phyloP scores from a whole-genome alignment of 2,888 invertebrate species.

The Athrips mouffetella region DNA sequence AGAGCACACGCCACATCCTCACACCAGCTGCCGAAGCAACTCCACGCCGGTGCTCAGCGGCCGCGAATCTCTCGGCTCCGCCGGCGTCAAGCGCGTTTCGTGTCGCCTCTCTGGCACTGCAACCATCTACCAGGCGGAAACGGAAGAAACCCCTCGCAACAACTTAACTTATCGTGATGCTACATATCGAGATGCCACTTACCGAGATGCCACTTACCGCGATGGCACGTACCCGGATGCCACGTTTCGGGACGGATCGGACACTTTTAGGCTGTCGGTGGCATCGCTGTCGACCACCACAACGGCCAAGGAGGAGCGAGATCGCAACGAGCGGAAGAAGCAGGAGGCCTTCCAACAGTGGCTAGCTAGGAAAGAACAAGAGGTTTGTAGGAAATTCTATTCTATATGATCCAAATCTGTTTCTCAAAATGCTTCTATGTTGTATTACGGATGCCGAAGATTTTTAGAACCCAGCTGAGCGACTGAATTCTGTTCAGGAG shows the following conservation, averaged over 20 bases:
- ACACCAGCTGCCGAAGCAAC: slow-evolving; percentile 61
- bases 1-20: slow-evolving; percentile 67
- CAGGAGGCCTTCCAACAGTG: slow-evolving; percentile 65
- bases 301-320: slow-evolving; percentile 67
- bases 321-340: slow-evolving; percentile 57
- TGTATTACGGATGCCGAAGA: no score
- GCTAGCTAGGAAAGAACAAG: slow-evolving; percentile 65
- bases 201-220: slow-evolving; percentile 33
- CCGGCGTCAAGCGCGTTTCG: slow-evolving; percentile 59
- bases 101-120: slow-evolving; percentile 44
- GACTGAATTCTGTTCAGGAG: no score
- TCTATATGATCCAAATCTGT: no score
- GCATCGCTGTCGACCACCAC: slow-evolving; percentile 64
- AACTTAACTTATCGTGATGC: slow-evolving; percentile 27
- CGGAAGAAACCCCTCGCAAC: slow-evolving; percentile 50
- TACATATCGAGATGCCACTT: slow-evolving; percentile 52
- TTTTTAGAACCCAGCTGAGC: no score
- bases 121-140: slow-evolving; percentile 25
- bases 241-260: slow-evolving; percentile 39
- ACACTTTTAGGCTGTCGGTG: slow-evolving; percentile 68
- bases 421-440: no score
- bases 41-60: slow-evolving; percentile 66
- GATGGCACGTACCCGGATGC: slow-evolving; percentile 53
- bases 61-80: slow-evolving; percentile 52
- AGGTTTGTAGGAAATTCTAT: slow-evolving; percentile 51